Conservation (phyloP, 2,113 vertebrate genomes). For the Lanius collurio region DNA sequence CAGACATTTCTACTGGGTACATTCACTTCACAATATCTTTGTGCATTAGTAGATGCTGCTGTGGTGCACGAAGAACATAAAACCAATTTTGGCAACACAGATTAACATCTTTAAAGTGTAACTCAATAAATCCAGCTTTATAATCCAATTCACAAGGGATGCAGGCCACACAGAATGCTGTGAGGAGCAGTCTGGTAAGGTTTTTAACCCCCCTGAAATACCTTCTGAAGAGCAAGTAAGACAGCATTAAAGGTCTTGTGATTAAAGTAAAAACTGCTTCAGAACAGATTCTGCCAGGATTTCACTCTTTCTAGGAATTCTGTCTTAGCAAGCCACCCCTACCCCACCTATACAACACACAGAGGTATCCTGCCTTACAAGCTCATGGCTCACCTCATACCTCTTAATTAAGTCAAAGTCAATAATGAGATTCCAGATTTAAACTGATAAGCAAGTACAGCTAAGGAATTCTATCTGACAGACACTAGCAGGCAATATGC, state of each 20-base stretch:
- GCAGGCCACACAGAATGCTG: background rate
- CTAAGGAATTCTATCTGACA: background rate
- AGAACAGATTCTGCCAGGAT: background rate
- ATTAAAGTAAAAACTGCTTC: background rate
- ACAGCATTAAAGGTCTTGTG: background rate
- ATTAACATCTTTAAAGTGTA: background rate
- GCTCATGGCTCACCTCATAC: background rate
- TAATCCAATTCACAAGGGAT: background rate
- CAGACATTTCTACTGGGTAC: background rate
- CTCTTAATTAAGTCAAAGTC: background rate
- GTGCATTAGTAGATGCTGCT: background rate
- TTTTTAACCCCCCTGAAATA: background rate
- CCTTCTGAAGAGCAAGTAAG: background rate
- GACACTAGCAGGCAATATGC: background rate
- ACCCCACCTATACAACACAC: background rate
- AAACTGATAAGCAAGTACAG: background rate
- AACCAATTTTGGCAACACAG: background rate
- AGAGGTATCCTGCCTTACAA: background rate
- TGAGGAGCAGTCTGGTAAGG: background rate
- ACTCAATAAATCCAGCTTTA: background rate
- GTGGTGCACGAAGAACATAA: background rate
- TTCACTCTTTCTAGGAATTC: background rate
- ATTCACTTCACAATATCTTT: background rate
- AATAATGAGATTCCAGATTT: background rate
- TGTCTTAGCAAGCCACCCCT: background rate